Evolutionary conservation across 2,113 vertebrate genomes (phyloP), one percentile per base, ranked within the genome.

Genomic region (Corydoras sp.): DNA sequence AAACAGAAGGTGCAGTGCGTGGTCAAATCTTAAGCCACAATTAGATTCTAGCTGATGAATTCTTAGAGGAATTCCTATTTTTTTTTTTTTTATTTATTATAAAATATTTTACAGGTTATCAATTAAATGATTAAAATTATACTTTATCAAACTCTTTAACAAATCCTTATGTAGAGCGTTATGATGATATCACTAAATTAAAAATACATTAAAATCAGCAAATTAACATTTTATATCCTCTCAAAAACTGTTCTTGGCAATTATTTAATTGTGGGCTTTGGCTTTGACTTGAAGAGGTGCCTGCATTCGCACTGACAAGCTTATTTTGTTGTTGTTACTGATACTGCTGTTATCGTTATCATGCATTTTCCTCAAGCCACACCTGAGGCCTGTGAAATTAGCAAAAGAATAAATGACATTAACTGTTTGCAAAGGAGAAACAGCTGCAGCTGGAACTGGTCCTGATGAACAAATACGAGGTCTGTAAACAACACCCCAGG

Each of bases 341-440:
- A 56, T 74, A 50, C 51, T 9, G 18, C 15, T 55, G 35, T 43
- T 72, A 32, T 64, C 60, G 68, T 68, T 78, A 66, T 65, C 72
- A 68, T 50, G 71, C 75, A 68, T 59, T 59, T 49, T 55, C 77
- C 80, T 83, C 84, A 61, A 56, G 71, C 85, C 84, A 82, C 83
- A 85, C 85, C 86, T 83, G 81, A 86, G 83, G 85, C 85, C 82
- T 85, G 86, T 84, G 84, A 89, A 79, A 89, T 84, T 84, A 86
- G 83, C 85, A 86, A 84, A 88, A 84, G 76, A 86, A 87, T 86
- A 85, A 88, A 88, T 85, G 86, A 86, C 83, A 86, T 87, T 86
- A 85, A 87, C 85, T 84, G 82, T 82, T 74, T 77, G 82, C 72
- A 60, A 55, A 84, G 82, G 79, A 85, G 82, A 87, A 73, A 88